phyloP scores from a whole-genome alignment of 1,140 invertebrate genomes.

The Drosophila pruinosa region DNA sequence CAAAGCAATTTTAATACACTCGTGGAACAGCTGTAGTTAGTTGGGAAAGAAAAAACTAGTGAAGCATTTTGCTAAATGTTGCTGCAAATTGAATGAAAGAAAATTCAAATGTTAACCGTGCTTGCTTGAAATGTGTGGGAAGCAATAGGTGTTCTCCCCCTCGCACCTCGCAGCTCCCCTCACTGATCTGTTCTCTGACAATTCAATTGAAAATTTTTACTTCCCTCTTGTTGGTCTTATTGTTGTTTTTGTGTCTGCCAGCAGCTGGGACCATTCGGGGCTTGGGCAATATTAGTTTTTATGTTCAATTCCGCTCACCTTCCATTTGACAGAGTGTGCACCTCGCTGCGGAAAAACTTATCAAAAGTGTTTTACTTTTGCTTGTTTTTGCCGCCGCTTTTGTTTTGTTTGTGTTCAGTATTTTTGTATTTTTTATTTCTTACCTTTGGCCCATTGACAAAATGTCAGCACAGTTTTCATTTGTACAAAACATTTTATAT shows the following conservation, averaged over 20 bases:
- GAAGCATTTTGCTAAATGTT: conserved; percentile 2
- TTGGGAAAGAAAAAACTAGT: not conserved
- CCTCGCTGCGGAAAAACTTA: conserved; percentile 41
- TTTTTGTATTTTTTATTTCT: conserved; percentile 4
- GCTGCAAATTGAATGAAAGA: conserved; percentile 10
- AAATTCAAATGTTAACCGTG: conserved; percentile 18
- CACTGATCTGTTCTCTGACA: not conserved
- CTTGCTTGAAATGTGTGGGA: not conserved
- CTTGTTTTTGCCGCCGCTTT: conserved; percentile 17
- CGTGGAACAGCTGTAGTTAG: not conserved
- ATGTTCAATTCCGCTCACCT: conserved; percentile 65
- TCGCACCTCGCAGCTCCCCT: not conserved
- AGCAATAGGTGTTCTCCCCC: not conserved
- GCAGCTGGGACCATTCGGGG: conserved; percentile 54
- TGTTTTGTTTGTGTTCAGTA: not conserved
- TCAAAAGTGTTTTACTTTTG: conserved; percentile 38
- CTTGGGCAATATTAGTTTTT: conserved; percentile 64
- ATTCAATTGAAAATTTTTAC: conserved; percentile 38
- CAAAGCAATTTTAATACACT: not conserved
- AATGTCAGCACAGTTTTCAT: conserved; percentile 47
- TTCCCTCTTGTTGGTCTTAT: not conserved
- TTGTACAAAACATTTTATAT: conserved; percentile 34
- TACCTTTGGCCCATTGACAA: conserved; percentile 19
- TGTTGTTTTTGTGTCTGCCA: conserved; percentile 17
- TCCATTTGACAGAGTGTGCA: conserved; percentile 23